Conservation (phyloP, 2,797 vertebrate species). For the Galagoides demidoff region DNA sequence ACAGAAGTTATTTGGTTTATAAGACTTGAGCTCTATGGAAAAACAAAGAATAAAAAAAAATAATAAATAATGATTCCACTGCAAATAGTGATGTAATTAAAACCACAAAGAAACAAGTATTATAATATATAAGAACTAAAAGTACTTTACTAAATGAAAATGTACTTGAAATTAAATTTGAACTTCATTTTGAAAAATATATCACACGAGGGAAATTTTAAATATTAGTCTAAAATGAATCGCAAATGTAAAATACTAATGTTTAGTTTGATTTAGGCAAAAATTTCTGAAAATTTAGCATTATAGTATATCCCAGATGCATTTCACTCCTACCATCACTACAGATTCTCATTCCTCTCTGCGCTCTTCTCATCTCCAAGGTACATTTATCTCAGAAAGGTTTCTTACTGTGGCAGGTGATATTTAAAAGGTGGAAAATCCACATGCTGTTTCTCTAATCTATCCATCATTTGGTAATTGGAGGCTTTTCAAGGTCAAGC, state of each 20-base stretch:
- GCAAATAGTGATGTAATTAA: constrained; percentile 23
- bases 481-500: neutral
- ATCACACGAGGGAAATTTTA: neutral
- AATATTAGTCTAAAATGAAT: neutral
- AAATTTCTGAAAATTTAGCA: neutral
- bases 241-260: neutral
- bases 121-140: neutral
- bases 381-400: neutral
- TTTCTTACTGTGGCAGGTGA: neutral
- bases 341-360: neutral
- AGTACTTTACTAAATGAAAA: constrained; percentile 19
- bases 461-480: no score
- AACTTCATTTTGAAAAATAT: constrained; percentile 41
- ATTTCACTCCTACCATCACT: neutral
- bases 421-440: neutral
- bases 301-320: neutral
- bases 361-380: neutral
- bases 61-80: neutral
- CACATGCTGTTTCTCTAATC: neutral
- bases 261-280: neutral
- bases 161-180: constrained; percentile 33
- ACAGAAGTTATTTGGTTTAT: constrained; percentile 37
- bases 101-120: neutral
- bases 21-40: constrained; percentile 40
- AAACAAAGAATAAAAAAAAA: constrained; percentile 37